Percentiles rank a stretch among this genome's conserved stretches.
Evolutionary conservation across 2,797 vertebrate species (phyloP).

Genomic region (Sphenopsis melanotis): DNA sequence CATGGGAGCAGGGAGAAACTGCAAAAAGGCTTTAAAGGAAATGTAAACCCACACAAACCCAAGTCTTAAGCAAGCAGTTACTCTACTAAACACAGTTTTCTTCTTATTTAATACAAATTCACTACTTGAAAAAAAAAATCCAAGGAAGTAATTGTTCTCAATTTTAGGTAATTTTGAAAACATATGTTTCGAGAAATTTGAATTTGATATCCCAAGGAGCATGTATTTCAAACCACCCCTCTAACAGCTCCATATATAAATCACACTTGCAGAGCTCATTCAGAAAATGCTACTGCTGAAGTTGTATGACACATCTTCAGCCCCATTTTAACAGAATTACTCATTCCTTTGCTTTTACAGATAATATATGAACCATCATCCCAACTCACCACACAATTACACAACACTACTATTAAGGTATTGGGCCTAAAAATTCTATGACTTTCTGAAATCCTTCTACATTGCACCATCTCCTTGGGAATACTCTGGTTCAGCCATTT

Average conservation of each 20-base stretch:
- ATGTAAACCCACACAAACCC: not conserved
- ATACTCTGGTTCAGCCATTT: not conserved
- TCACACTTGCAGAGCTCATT: not conserved
- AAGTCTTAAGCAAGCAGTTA: not conserved
- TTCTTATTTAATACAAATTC: not conserved
- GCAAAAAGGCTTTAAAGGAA: not conserved
- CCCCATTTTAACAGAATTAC: not conserved
- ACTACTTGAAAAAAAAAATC: not conserved
- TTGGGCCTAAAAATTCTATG: not conserved
- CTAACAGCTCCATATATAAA: not conserved
- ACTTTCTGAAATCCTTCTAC: not conserved
- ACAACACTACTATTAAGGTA: not conserved
- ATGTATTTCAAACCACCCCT: not conserved
- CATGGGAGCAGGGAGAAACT: not conserved
- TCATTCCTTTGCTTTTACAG: not conserved
- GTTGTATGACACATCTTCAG: not conserved
- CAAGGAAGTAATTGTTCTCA: not conserved
- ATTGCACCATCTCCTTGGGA: not conserved
- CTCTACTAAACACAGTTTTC: not conserved
- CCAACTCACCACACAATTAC: not conserved
- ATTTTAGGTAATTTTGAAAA: not conserved
- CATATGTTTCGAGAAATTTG: not conserved
- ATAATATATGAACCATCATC: not conserved
- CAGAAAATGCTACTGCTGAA: not conserved
- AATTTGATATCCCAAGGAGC: not conserved